These are phyloP conservation scores for Oryzias javanicus DNA, from an alignment of 2,113 vertebrate genomes.

Conservation along the genomic window DNA sequence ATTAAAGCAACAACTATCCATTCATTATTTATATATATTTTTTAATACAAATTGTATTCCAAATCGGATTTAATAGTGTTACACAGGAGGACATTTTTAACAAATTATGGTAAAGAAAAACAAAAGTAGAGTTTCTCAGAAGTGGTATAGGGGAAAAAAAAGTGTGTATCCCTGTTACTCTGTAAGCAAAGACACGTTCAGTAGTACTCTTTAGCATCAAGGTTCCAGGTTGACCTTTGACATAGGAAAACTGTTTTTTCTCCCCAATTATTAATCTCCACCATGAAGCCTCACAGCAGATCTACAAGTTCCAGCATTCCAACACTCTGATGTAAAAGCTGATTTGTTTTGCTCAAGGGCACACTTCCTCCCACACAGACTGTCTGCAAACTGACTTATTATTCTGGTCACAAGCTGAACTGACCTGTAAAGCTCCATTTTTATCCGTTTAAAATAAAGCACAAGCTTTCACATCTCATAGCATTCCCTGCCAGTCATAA, in stretches of 20 bases:
- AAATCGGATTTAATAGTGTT: too few species aligned
- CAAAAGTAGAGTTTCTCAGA: too few species aligned
- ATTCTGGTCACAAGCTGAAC: constrained; percentile 21
- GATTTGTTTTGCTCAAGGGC: constrained; percentile 53
- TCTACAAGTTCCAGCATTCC: not conserved
- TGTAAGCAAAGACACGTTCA: too few species aligned
- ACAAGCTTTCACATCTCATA: constrained; percentile 16
- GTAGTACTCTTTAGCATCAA: too few species aligned
- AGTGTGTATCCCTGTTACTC: too few species aligned
- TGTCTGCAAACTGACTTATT: not conserved
- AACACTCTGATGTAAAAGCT: constrained; percentile 9
- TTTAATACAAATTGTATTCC: too few species aligned
- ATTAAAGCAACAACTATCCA: too few species aligned
- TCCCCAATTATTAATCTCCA: not conserved
- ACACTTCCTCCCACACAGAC: constrained; percentile 26
- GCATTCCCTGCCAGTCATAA: constrained; percentile 19
- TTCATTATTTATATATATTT: too few species aligned
- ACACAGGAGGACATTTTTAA: too few species aligned
- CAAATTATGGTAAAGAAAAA: too few species aligned
- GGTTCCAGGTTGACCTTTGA: too few species aligned
- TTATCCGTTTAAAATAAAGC: constrained; percentile 28
- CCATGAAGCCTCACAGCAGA: not conserved
- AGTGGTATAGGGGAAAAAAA: too few species aligned
- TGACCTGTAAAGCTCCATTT: constrained; percentile 46
- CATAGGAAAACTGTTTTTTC: not conserved